These are phyloP conservation scores for Sylvicola cinctus DNA, from an alignment of 2,888 invertebrate genomes.

Conservation along the genomic window DNA sequence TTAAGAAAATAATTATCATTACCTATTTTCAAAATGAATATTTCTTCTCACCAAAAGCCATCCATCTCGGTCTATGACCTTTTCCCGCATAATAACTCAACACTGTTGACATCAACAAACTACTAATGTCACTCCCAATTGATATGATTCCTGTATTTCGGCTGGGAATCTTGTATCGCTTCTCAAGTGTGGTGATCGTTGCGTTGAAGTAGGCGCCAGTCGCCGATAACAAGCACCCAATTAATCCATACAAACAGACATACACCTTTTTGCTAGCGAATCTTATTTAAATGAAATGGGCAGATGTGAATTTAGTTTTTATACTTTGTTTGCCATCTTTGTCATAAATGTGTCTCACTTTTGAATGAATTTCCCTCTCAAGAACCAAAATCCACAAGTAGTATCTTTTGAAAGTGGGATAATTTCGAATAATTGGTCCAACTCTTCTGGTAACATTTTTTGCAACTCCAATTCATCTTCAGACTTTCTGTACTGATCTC, in stretches of 20 bases:
- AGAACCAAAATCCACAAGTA: constrained; percentile 39
- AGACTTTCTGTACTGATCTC: too few species aligned
- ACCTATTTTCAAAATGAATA: neutral
- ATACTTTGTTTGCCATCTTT: too few species aligned
- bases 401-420: constrained; percentile 37
- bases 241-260: constrained; percentile 39
- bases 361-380: constrained; percentile 34
- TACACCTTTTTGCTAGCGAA: constrained; percentile 26
- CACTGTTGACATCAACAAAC: constrained; percentile 40
- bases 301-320: too few species aligned
- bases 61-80: constrained; percentile 52
- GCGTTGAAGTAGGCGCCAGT: constrained; percentile 51
- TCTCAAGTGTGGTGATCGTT: constrained; percentile 52
- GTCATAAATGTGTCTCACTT: constrained; percentile 36
- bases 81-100: constrained; percentile 48
- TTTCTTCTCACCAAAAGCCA: constrained; percentile 29
- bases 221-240: constrained; percentile 46
- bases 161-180: constrained; percentile 50
- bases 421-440: constrained; percentile 28
- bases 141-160: constrained; percentile 48
- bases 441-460: constrained; percentile 12
- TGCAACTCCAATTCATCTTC: too few species aligned
- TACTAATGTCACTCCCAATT: constrained; percentile 54
- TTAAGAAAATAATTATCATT: neutral
- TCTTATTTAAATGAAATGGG: too few species aligned